Base-by-base conservation (phyloP, 2,888 invertebrate genomes). In the Limnephilus auricula region DNA sequence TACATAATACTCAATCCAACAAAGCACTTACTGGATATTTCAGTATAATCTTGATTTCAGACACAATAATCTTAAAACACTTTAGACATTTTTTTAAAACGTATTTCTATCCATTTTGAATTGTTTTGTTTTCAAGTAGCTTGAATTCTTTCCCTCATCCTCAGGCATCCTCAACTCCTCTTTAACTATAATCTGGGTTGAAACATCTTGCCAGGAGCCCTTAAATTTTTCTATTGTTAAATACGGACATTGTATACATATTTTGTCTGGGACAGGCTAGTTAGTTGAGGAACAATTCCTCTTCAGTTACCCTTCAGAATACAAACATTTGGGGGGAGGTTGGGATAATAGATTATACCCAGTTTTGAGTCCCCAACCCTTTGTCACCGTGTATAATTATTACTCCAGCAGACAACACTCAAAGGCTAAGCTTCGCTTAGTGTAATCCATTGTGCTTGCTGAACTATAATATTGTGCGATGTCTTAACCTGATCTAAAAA, bases 301-400 rank as follows among this genome's bases (percentile, higher is more conserved):
- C 34, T 34, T 32, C 34, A 34, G 34, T 82, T 37, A n/a, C 85
- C 45, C 40, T 85, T 85, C 40, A 40, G 40, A n/a, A 45, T 85
- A 15, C 15, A 30, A 84, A n/a, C 37, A 40, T 30, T 25, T 45
- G 10, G 9, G 4, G 85, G 25, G 85, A 85, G 12, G 85, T 40
- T 25, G n/a, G 40, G 25, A 65, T 25, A 65, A n/a, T 65, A 18
- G 85, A 85, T 85, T 45, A 85, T 13, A 40, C 15, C 30, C 45
- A 30, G 40, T n/a, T 37, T 25, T 65, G 65, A 65, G 65, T 65
- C 65, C 25, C 85, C 13, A 40, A 40, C 84, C 37, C 84, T 25
- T 78, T 87, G 78, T 50, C 78, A 78, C 34, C 18, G 87, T n/a
- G 87, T 31, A 78, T 87, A 87, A 87, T 78, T 78, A 65, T 65